phyloP scores from a whole-genome alignment of 2,113 vertebrate species.

The Ornithorhynchus anatinus region DNA sequence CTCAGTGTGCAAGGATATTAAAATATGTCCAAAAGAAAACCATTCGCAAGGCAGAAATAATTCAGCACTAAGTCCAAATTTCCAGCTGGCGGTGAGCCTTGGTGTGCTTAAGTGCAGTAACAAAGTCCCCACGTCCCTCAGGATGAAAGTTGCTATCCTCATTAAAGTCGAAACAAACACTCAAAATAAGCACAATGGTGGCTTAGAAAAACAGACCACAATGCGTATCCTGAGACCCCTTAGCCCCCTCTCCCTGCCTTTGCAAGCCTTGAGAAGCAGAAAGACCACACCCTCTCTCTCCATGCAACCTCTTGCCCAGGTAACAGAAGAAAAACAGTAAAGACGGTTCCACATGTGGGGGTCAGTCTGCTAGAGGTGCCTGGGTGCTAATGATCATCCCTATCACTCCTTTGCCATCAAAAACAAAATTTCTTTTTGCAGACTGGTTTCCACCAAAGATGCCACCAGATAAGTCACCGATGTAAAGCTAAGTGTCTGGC shows the following conservation, averaged over 20 bases:
- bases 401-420: slow-evolving; percentile 25
- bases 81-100: slow-evolving; percentile 74
- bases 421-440: slow-evolving; percentile 40
- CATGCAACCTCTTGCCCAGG: slow-evolving; percentile 58
- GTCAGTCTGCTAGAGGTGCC: slow-evolving; percentile 21
- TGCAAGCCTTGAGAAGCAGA: slow-evolving; percentile 21
- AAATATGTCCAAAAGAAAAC: slow-evolving; percentile 83
- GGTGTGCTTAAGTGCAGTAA: slow-evolving; percentile 65
- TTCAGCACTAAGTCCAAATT: slow-evolving; percentile 77
- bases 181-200: slow-evolving; percentile 72
- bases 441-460: slow-evolving; percentile 35
- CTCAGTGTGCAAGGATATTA: slow-evolving; percentile 84
- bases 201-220: slow-evolving; percentile 59
- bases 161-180: slow-evolving; percentile 84
- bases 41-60: slow-evolving; percentile 77
- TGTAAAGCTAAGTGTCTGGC: slow-evolving; percentile 19
- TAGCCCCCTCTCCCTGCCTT: slow-evolving; percentile 50
- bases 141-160: slow-evolving; percentile 81
- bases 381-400: slow-evolving; percentile 32
- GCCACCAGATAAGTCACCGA: slow-evolving; percentile 1
- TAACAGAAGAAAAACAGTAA: slow-evolving; percentile 59
- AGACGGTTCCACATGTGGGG: slow-evolving; percentile 44
- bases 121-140: slow-evolving; percentile 73
- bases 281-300: slow-evolving; percentile 25
- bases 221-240: slow-evolving; percentile 32